Base-by-base conservation (phyloP, 2,797 vertebrate genomes). In the Diplodus puntazzo region DNA sequence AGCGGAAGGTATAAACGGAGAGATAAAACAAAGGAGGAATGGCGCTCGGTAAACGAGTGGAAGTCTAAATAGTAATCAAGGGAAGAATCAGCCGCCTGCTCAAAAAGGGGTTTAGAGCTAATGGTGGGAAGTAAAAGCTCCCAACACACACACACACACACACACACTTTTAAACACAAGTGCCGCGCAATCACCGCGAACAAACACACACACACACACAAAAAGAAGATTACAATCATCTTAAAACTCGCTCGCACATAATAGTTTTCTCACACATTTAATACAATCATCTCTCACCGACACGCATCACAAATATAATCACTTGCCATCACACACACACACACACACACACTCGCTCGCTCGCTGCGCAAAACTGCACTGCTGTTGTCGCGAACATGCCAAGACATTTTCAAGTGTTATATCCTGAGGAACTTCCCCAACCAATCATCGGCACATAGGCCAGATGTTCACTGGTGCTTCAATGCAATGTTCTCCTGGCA, bases 21-120 rank as follows among this genome's bases (percentile, higher is more conserved):
- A 83, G 80, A 93, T 91, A 90, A 90, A 93, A 87, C 85, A 85
- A 83, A 90, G 88, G 77, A 84, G 88, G 77, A 73, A 88, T 80
- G 87, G 85, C 49, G 66, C 87, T 80, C 59, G 4, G 82, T 86
- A 87, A 92, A 88, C 61, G 87, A 89, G 82, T 74, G 77, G 54
- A 91, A 95, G 96, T 96, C 96, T 94, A 96, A 98, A 97, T 95
- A 93, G 96, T 95, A 97, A 97, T 97, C 97, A 96, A 95, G 97
- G 97, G 97, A 97, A 96, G 97, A 97, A 98, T 98, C 96, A 97
- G 95, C 95, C 94, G 94, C 92, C 95, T 94, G 96, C 95, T 95
- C 95, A 94, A 95, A 97, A 97, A 96, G 96, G 95, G 92, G 94
- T 89, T 93, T 86, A 57, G 86, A 88, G 87, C 89, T 93, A 93